Conservation (phyloP, 2,113 vertebrate genomes). For the Bos indicus region DNA sequence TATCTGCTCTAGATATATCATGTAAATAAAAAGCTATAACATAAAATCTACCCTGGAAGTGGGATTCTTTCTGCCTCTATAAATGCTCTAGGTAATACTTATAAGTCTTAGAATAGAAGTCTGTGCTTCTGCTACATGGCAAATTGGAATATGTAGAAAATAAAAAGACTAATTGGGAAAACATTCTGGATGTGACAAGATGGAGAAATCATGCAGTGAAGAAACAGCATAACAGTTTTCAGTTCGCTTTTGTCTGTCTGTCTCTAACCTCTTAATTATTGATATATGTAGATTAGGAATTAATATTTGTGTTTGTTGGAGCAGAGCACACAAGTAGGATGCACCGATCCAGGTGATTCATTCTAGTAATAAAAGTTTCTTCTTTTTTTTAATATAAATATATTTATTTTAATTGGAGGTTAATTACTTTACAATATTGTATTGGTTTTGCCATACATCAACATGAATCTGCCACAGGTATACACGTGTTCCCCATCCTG, state of each 20-base stretch:
- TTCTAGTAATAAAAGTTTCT: not conserved
- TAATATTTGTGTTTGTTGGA: not conserved
- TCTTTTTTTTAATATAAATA: no score
- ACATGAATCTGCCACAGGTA: no score
- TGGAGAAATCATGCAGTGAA: not conserved
- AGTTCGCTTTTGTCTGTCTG: not conserved
- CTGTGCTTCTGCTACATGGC: not conserved
- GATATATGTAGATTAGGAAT: not conserved
- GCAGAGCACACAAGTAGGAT: not conserved
- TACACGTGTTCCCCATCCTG: no score
- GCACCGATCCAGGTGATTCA: not conserved
- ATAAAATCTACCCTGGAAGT: not conserved
- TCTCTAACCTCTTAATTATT: not conserved
- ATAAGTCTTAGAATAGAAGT: not conserved
- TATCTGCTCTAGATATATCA: not conserved
- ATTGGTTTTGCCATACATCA: no score
- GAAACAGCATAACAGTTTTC: not conserved
- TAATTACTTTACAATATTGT: no score
- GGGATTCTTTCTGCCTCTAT: not conserved
- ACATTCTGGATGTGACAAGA: not conserved
- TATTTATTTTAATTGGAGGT: no score
- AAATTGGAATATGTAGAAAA: not conserved
- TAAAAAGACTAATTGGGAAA: not conserved
- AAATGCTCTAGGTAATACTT: not conserved
- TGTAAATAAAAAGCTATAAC: not conserved